Evolutionary conservation across 92 coral and sea anemone genomes (phyloP).

Genomic region (Zoanthus solanderi): DNA sequence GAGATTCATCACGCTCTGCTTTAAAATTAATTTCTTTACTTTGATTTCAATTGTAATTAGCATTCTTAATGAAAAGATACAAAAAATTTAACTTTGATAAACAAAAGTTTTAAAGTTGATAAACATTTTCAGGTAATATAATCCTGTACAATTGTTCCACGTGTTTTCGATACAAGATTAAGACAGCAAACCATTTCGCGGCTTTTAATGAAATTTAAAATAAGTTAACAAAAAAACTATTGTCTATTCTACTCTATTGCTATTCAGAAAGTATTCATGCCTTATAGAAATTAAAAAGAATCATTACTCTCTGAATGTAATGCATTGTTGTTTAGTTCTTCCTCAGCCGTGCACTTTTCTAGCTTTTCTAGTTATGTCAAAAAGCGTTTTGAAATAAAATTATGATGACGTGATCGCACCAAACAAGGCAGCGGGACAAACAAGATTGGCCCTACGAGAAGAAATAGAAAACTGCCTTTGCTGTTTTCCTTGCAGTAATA

Average conservation of each 20-base stretch:
- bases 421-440: no score
- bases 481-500: no score
- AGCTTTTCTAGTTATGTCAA: no score
- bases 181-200: background rate
- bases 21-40: background rate
- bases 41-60: background rate
- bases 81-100: background rate
- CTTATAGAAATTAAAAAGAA: background rate
- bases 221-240: background rate
- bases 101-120: background rate
- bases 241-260: background rate
- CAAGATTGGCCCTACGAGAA: no score
- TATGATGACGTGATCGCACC: no score
- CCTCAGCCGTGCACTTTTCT: background rate
- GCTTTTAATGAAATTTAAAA: background rate
- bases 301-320: conserved; percentile 12
- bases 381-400: no score
- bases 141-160: background rate
- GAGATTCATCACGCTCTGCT: background rate
- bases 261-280: background rate
- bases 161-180: background rate
- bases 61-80: background rate
- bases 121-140: background rate
- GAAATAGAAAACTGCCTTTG: no score
- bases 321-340: background rate